Conservation (phyloP, 2,113 vertebrate genomes). For the Strix uralensis region DNA sequence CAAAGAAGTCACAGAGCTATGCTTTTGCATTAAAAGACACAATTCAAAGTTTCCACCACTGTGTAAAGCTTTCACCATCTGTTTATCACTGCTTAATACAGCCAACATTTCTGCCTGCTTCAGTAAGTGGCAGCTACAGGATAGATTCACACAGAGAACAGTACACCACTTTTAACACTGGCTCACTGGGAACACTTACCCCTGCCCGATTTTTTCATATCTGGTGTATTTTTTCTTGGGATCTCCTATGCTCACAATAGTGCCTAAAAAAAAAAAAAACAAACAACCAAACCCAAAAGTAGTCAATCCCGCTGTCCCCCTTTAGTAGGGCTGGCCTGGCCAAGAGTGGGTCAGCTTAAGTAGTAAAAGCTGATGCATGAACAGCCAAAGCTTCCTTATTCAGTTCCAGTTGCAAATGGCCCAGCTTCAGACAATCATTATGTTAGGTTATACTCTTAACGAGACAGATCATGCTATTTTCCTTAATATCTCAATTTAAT, state of each 20-base stretch:
- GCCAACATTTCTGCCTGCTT: neutral
- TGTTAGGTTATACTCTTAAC: neutral
- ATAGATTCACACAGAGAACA: neutral
- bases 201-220: slow-evolving; percentile 85
- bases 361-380: neutral
- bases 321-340: neutral
- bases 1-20: neutral
- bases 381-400: neutral
- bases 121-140: neutral
- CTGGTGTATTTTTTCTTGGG: slow-evolving; percentile 86
- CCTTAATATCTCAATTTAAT: neutral
- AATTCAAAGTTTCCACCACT: neutral
- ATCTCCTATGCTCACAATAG: slow-evolving; percentile 85
- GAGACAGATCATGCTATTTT: neutral
- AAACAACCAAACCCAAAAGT: too few species aligned
- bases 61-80: neutral
- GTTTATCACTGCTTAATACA: neutral
- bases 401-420: neutral
- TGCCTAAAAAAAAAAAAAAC: slow-evolving; percentile 65
- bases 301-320: neutral
- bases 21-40: neutral
- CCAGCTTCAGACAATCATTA: neutral
- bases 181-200: slow-evolving; percentile 70
- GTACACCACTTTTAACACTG: neutral
- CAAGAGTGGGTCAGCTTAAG: neutral